Base-by-base conservation (phyloP, 2,113 vertebrate species). In the Solea solea region DNA sequence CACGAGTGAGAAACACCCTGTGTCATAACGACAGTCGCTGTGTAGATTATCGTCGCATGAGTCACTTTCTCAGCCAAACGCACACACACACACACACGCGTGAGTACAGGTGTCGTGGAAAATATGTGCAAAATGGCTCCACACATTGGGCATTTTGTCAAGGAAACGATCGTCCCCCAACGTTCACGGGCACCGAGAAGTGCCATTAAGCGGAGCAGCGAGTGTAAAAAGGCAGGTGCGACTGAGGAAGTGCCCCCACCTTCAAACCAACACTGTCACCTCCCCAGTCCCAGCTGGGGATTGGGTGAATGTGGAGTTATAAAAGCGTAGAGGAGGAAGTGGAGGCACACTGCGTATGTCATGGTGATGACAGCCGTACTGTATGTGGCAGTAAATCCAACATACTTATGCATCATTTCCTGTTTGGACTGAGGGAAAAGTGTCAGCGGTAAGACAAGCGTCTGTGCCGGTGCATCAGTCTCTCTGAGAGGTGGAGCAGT, bases 231-330 rank as follows among this genome's bases (percentile, higher is more conserved):
- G 84, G 63, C 84, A 84, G 84, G 86, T 88, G 86, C 69, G 84
- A 88, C 80, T 14, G 77, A 75, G 78, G 81, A 72, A 87, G 80
- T 71, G 64, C 83, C 84, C 68, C 85, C 79, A 62, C 69, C 79
- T 62, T 68, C 74, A 78, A 66, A 46, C 81, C 74, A 79, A 66
- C 60, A 6, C 74, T 39, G 81, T 80, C 72, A 53, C 80, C 69
- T 73, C 74, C 21, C 76, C 81, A 74, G 65, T 63, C 74, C 74
- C 75, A 64, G 83, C 67, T 65, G 7, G 86, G 89, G 86, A 89
- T 89, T 84, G 80, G 89, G 86, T 87, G 88, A 90, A 89, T 85
- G 86, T 78, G 64, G 85, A 87, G 86, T 85, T 88, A 83, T 86
- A 90, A 90, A 89, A 86, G 79, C 76, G 49, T 64, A 81, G 34